Conservation (phyloP, 2,888 invertebrate genomes). For the Cantharis rufa region DNA sequence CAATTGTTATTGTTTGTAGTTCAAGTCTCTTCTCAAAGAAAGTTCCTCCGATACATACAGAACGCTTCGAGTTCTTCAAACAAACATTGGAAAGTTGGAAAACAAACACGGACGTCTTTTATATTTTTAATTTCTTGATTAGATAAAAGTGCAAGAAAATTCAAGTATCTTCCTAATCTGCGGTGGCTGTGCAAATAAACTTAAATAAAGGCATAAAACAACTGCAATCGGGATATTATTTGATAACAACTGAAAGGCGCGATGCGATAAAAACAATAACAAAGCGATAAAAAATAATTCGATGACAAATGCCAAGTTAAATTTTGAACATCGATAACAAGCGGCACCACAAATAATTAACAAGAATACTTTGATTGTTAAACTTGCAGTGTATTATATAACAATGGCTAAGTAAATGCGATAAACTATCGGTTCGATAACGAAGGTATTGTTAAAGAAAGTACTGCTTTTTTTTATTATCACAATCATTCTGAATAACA, state of each 20-base stretch:
- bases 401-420: not conserved
- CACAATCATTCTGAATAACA: not conserved
- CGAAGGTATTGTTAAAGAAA: not conserved
- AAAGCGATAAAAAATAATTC: not conserved
- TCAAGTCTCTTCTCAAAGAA: not conserved
- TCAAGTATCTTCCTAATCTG: not conserved
- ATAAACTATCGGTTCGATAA: not conserved
- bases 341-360: not conserved
- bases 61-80: not conserved
- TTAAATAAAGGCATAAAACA: not conserved
- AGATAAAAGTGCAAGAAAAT: not conserved
- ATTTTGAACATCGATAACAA: not conserved
- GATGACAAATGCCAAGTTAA: not conserved
- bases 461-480: not conserved
- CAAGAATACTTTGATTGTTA: not conserved
- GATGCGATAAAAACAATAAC: not conserved
- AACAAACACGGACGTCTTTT: not conserved
- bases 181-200: too few relatives aligned
- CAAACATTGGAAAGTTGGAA: not conserved
- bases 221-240: not conserved
- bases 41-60: not conserved
- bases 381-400: not conserved
- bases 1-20: not conserved
- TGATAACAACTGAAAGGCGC: not conserved
- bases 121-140: not conserved